Evolutionary conservation across 2,113 vertebrate genomes (phyloP), one percentile per base, ranked within the genome.

Genomic region (Maccullochella peelii): DNA sequence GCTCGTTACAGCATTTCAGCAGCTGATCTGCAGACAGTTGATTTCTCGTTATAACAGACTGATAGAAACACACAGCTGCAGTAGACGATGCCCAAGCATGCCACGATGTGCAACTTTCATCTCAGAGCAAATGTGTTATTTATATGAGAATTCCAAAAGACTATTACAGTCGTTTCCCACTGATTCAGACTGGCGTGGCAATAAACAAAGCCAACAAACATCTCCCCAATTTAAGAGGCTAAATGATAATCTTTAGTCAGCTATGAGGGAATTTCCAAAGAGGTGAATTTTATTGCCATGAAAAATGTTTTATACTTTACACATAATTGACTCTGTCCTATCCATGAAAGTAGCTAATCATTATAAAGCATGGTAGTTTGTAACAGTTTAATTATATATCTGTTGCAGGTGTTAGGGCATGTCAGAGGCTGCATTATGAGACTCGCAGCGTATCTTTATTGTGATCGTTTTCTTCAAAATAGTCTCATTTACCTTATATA

Each of bases 261-360:
- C 90, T 92, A 88, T 86, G 88, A 87, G 94, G 95, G 94, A 87
- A 93, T 93, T 95, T 95, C 94, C 94, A 90, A 71, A 30, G n/a
- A 77, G 71, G 80, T 85, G 80, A 86, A 27, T 86, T 93, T 93
- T 86, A 91, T 88, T 47, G 72, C 40, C 49, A 75, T 38, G 44
- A 89, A 87, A 83, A 81, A 82, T 83, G 88, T 91, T 91, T 91
- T 79, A 76, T 88, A 82, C 91, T 91, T 87, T 81, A 40, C 72
- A 79, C 72, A 89, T 90, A 85, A 94, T 87, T 92, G 88, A 90
- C 80, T 75, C 66, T 77, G 82, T 58, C 52, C 70, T 71, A 70
- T 30, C 76, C 68, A 76, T 88, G 91, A 90, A 88, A 86, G 79
- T 21, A 83, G 81, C 65, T 83, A 74, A 80, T 91, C 85, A 87